These are phyloP conservation scores for Leuciscus idus DNA, from an alignment of 2,113 vertebrate species.

Conservation along the genomic window DNA sequence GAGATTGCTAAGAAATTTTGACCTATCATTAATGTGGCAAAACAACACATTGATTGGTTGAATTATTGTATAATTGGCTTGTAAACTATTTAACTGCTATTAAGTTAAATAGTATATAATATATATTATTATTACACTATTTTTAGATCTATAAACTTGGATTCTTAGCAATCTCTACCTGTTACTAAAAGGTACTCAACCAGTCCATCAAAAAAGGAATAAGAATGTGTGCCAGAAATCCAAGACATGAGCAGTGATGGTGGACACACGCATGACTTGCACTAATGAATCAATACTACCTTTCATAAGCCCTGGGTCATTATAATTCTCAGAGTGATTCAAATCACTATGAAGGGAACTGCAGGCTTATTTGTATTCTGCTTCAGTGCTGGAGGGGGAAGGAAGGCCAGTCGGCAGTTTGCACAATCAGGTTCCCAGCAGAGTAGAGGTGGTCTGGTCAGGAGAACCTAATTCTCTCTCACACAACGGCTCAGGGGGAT, in stretches of 20 bases:
- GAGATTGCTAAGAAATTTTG: background rate
- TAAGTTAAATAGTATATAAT: too few species aligned
- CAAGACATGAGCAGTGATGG: background rate
- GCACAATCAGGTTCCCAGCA: conserved; percentile 59
- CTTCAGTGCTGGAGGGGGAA: conserved; percentile 38
- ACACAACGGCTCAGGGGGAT: conserved; percentile 43
- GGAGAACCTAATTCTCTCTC: conserved; percentile 50
- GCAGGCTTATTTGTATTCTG: conserved; percentile 61
- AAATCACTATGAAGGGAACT: conserved; percentile 56
- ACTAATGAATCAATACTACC: conserved; percentile 42
- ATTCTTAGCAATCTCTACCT: conserved; percentile 13
- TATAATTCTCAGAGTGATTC: conserved; percentile 55
- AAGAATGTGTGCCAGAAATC: background rate
- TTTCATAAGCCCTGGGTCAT: conserved; percentile 52
- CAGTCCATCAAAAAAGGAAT: background rate
- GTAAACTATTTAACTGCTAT: too few species aligned
- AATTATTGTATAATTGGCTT: background rate
- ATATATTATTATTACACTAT: too few species aligned
- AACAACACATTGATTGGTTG: too few species aligned
- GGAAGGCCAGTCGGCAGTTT: conserved; percentile 49
- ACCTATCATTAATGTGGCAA: background rate
- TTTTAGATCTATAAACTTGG: too few species aligned
- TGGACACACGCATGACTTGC: background rate
- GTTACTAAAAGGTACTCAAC: background rate
- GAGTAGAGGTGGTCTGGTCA: conserved; percentile 49